Evolutionary conservation across 2,888 invertebrate genomes (phyloP).

Genomic region (Rotaria socialis): DNA sequence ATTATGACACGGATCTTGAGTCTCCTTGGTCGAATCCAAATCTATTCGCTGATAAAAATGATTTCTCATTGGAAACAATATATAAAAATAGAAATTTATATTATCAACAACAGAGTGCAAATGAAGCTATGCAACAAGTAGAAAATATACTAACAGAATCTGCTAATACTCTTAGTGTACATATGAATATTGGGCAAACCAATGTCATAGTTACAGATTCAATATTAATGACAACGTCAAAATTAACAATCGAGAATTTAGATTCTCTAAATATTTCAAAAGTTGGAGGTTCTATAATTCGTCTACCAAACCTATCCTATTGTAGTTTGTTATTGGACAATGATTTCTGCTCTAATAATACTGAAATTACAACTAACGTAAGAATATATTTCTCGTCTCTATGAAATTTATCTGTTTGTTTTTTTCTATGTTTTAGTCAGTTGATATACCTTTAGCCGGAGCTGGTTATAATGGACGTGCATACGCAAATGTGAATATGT

Average conservation of each 20-base stretch:
- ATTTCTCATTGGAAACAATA: slow-evolving; percentile 27
- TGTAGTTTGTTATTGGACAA: neutral
- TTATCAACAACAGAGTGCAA: slow-evolving; percentile 18
- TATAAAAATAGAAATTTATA: slow-evolving; percentile 17
- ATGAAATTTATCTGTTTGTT: neutral
- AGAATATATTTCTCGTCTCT: too few species aligned
- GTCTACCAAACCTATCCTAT: neutral
- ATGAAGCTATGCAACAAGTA: neutral
- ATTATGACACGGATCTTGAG: slow-evolving; percentile 45
- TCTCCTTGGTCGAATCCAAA: slow-evolving; percentile 41
- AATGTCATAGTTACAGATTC: neutral
- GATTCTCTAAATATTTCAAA: neutral
- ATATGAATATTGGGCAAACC: slow-evolving; percentile 10
- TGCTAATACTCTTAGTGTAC: neutral
- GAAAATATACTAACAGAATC: neutral
- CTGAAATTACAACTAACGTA: neutral
- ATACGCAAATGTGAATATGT: neutral
- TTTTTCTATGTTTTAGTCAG: neutral
- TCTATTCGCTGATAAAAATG: slow-evolving; percentile 28
- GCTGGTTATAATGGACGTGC: neutral
- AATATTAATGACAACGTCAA: neutral
- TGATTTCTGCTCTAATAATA: neutral
- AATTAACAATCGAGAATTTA: neutral
- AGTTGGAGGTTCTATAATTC: neutral
- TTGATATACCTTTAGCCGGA: neutral